Percentiles rank a stretch among this genome's conserved stretches.
phyloP scores from a whole-genome alignment of 2,888 invertebrate genomes.

The Ophion ventricosus region DNA sequence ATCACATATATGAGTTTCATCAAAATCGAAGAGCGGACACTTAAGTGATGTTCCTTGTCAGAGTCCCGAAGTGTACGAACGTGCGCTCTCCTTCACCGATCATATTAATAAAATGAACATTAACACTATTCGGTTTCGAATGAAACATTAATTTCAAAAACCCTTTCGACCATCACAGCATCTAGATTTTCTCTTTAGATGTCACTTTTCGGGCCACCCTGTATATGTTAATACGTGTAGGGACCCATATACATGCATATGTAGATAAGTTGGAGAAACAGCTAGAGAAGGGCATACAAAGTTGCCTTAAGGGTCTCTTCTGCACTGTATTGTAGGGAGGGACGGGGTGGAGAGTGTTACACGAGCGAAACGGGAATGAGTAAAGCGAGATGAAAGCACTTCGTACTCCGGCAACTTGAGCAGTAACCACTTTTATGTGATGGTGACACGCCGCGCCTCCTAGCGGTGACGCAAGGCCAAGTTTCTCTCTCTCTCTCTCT shows the following conservation, averaged over 20 bases:
- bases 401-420: slow-evolving; percentile 32
- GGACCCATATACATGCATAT: neutral
- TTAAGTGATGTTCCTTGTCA: no score
- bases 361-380: slow-evolving; percentile 16
- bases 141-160: no score
- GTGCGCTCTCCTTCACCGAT: no score
- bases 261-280: slow-evolving; percentile 2
- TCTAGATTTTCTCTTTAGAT: no score
- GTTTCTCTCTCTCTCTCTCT: slow-evolving; percentile 5
- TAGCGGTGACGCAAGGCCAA: slow-evolving; percentile 18
- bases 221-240: no score
- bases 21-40: no score
- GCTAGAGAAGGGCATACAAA: neutral
- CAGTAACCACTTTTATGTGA: slow-evolving; percentile 49
- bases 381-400: slow-evolving; percentile 50
- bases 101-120: no score
- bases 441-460: slow-evolving; percentile 52
- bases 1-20: no score
- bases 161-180: no score
- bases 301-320: slow-evolving; percentile 9
- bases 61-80: no score
- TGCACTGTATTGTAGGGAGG: neutral
- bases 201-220: no score
- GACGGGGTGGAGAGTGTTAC: neutral
- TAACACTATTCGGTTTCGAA: no score